Evolutionary conservation across 2,888 invertebrate genomes (phyloP).

Genomic region (Idaea straminata): DNA sequence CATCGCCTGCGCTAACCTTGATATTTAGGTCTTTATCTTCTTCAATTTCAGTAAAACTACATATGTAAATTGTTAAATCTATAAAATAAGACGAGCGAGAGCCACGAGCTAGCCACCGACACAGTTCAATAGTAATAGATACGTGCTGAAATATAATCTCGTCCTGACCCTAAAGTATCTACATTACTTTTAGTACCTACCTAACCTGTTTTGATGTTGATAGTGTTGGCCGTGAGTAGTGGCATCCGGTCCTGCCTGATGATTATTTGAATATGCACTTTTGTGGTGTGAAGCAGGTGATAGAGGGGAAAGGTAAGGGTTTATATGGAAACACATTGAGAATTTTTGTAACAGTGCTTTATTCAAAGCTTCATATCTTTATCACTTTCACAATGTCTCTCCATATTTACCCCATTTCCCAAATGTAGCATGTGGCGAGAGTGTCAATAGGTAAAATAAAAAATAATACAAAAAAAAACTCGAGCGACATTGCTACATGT

Average conservation of each 20-base stretch:
- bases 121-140: neutral
- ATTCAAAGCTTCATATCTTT: slow-evolving; percentile 82
- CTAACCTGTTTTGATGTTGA: neutral
- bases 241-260: too few relatives aligned
- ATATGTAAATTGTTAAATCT: neutral
- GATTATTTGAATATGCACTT: neutral
- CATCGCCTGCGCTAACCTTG: neutral
- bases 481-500: slow-evolving; percentile 80
- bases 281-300: slow-evolving; percentile 20
- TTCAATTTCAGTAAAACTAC: neutral
- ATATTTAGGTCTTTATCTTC: neutral
- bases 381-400: slow-evolving; percentile 84
- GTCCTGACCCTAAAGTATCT: neutral
- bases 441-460: slow-evolving; percentile 65
- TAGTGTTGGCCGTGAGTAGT: too few relatives aligned
- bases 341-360: slow-evolving; percentile 85
- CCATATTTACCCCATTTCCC: slow-evolving; percentile 85
- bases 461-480: slow-evolving; percentile 67
- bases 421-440: slow-evolving; percentile 79
- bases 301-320: slow-evolving; percentile 57
- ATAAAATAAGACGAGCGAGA: neutral
- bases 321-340: slow-evolving; percentile 84
- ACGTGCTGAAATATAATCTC: neutral
- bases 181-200: neutral
- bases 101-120: neutral